These are phyloP conservation scores for Lasioglossum oenotherae DNA, from an alignment of 2,888 invertebrate species.

Conservation along the genomic window DNA sequence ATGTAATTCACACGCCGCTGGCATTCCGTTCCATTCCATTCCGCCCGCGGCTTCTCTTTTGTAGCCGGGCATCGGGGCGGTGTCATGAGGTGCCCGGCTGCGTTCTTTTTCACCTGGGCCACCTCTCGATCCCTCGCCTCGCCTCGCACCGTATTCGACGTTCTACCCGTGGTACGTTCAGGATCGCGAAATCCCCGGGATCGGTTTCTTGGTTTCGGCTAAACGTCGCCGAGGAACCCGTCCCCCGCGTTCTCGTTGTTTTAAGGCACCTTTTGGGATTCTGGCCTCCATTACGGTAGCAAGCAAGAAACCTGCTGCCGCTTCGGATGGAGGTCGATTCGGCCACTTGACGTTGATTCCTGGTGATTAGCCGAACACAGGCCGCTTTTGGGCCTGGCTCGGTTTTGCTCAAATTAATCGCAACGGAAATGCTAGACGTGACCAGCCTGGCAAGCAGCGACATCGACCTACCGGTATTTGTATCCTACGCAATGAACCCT, in stretches of 20 bases:
- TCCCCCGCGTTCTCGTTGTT: conserved; percentile 11
- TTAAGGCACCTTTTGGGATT: conserved; percentile 54
- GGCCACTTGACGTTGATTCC: conserved; percentile 55
- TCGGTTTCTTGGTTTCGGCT: conserved; percentile 51
- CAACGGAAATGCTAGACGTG: conserved; percentile 41
- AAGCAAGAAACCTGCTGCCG: conserved; percentile 55
- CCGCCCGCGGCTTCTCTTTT: conserved; percentile 75
- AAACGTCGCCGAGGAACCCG: conserved; percentile 49
- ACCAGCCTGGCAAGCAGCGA: conserved; percentile 15
- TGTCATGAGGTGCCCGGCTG: conserved; percentile 51
- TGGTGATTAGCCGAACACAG: conserved; percentile 51
- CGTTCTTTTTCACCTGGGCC: conserved; percentile 64
- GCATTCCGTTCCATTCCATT: conserved; percentile 79
- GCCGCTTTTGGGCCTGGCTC: conserved; percentile 19
- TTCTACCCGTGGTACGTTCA: conserved; percentile 39
- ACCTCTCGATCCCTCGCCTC: conserved; percentile 42
- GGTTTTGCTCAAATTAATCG: conserved; percentile 57
- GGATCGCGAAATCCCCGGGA: conserved; percentile 50
- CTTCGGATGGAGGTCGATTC: conserved; percentile 30
- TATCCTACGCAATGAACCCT: neutral
- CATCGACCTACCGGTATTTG: neutral
- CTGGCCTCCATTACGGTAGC: conserved; percentile 58
- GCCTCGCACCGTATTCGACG: conserved; percentile 22
- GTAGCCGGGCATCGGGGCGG: conserved; percentile 57
- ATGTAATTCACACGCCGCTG: conserved; percentile 83